These are phyloP conservation scores for Borostomias antarcticus DNA, from an alignment of 2,797 vertebrate species.

Conservation along the genomic window DNA sequence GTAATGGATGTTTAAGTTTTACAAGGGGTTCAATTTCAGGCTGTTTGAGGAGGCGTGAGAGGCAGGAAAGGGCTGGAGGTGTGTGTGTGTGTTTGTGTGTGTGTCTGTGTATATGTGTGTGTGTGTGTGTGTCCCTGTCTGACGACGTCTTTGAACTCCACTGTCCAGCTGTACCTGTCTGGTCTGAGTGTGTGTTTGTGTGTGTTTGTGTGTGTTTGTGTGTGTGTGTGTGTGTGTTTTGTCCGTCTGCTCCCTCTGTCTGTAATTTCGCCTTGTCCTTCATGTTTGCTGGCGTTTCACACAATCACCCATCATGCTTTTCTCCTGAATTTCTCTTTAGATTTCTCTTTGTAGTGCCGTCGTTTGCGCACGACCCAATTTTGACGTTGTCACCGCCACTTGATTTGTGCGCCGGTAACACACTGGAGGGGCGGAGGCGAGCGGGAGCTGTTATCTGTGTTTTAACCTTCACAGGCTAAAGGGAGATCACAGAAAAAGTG, in stretches of 20 bases:
- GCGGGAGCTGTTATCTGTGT: constrained; percentile 62
- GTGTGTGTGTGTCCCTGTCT: too few species aligned
- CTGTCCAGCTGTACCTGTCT: constrained; percentile 9
- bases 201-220: constrained; percentile 1
- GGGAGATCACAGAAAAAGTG: constrained; percentile 57
- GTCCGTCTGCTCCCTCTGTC: neutral
- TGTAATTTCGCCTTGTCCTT: neutral
- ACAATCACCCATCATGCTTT: neutral
- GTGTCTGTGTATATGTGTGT: constrained; percentile 21
- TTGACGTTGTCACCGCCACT: constrained; percentile 56
- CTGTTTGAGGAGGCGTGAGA: constrained; percentile 70
- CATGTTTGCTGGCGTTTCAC: neutral
- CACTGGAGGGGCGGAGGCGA: constrained; percentile 37
- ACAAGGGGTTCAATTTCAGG: constrained; percentile 72
- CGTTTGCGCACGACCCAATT: constrained; percentile 61
- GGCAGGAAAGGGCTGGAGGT: constrained; percentile 62
- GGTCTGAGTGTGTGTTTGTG: neutral
- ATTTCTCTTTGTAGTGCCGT: constrained; percentile 32
- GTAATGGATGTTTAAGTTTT: constrained; percentile 10
- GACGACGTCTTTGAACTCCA: neutral
- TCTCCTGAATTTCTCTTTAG: constrained; percentile 21
- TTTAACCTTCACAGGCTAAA: constrained; percentile 75
- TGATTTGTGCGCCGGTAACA: constrained; percentile 62
- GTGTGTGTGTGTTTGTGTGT: constrained; percentile 21
- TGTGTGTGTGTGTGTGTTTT: neutral